Percentiles rank a stretch among this genome's conserved stretches.
These are phyloP conservation scores for Radopholus similis DNA, from an alignment of 1,140 invertebrate species.

Conservation along the genomic window DNA sequence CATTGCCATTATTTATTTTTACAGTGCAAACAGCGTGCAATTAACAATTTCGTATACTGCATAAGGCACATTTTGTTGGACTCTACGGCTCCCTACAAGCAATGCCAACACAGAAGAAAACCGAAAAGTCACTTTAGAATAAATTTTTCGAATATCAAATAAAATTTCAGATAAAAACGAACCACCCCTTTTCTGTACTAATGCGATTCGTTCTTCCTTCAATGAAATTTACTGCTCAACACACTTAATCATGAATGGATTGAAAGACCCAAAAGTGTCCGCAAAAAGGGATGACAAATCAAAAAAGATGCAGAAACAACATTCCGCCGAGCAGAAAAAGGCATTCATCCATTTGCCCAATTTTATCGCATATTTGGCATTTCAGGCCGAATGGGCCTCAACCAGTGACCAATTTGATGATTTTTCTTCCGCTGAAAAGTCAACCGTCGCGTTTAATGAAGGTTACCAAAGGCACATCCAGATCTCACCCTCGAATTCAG, in stretches of 20 bases:
- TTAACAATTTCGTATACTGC: constrained; percentile 31
- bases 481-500: too few relatives aligned
- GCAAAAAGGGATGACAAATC: background rate
- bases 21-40: constrained; percentile 43
- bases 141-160: background rate
- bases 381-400: too few relatives aligned
- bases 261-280: constrained; percentile 31
- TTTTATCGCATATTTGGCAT: too few relatives aligned
- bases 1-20: background rate
- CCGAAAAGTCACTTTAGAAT: constrained; percentile 33
- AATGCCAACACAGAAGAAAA: constrained; percentile 35
- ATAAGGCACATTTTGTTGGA: constrained; percentile 41
- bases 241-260: constrained; percentile 42
- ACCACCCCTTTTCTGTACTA: constrained; percentile 23
- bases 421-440: too few relatives aligned
- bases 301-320: background rate
- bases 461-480: too few relatives aligned
- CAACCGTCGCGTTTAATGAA: too few relatives aligned
- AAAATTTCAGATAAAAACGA: constrained; percentile 22
- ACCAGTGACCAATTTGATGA: too few relatives aligned
- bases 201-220: constrained; percentile 28
- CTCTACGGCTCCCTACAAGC: constrained; percentile 39
- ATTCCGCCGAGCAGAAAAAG: background rate
- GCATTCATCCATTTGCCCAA: too few relatives aligned
- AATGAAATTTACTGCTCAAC: constrained; percentile 39